A percentile compares a stretch with the other conserved stretches of the same genome.
Conservation (phyloP, 2,888 invertebrate genomes). For the Mimachlamys varia region DNA sequence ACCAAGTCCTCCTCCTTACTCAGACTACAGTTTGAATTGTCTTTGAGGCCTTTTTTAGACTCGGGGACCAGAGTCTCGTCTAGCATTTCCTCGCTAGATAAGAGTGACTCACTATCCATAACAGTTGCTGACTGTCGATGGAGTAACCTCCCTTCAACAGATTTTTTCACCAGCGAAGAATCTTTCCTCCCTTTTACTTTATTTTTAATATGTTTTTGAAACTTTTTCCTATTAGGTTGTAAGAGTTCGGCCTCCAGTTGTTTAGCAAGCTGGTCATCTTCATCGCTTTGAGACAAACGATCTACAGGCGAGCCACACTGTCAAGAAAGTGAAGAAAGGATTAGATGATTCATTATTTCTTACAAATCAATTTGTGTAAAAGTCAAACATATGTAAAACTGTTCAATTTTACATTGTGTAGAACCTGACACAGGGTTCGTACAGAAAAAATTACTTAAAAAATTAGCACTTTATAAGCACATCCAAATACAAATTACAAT, state of each 20-base stretch:
- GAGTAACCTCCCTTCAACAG: neutral
- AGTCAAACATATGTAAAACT: too few species aligned
- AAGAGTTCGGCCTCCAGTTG: constrained; percentile 41
- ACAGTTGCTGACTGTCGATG: neutral
- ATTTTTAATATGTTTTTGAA: constrained; percentile 28
- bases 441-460: too few species aligned
- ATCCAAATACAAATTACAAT: too few species aligned
- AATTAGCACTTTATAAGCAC: too few species aligned
- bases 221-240: neutral
- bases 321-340: neutral
- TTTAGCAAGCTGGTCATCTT: constrained; percentile 46
- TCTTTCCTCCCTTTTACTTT: neutral
- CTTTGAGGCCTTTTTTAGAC: neutral
- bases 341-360: neutral
- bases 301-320: constrained; percentile 36
- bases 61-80: neutral
- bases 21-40: neutral
- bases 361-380: neutral
- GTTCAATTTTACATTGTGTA: too few species aligned
- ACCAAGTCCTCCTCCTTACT: constrained; percentile 31
- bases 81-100: neutral
- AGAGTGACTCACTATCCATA: neutral
- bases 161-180: neutral
- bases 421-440: too few species aligned
- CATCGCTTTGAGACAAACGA: constrained; percentile 40